These are phyloP conservation scores for Zootoca vivipara DNA, from an alignment of 2,113 vertebrate genomes.

Conservation along the genomic window DNA sequence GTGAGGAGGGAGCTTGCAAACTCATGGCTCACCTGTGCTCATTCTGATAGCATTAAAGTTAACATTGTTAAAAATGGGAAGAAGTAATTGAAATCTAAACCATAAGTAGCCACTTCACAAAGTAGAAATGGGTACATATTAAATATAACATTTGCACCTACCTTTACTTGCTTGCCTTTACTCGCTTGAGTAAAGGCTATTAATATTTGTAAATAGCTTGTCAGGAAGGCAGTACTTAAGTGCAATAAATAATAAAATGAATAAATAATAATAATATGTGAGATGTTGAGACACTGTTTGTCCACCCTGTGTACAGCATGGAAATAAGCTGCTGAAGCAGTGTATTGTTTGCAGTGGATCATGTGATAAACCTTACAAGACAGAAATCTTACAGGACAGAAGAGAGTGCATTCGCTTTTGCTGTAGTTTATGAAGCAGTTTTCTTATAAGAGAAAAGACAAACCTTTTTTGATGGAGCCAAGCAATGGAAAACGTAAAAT, in stretches of 20 bases:
- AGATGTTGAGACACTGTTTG: background rate
- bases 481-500: background rate
- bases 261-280: background rate
- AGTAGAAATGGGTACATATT: background rate
- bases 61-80: background rate
- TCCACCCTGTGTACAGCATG: background rate
- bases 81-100: background rate
- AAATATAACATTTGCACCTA: background rate
- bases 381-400: background rate
- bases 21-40: no score
- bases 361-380: background rate
- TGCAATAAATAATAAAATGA: no score
- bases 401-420: background rate
- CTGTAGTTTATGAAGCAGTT: background rate
- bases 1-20: no score
- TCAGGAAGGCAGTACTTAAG: no score
- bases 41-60: no score
- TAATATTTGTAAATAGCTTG: no score
- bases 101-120: background rate
- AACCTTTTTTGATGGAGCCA: background rate
- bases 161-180: no score
- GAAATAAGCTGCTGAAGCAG: background rate
- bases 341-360: background rate
- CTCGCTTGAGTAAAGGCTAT: no score
- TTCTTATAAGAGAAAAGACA: background rate